A percentile compares a stretch with the other conserved stretches of the same genome.
Evolutionary conservation across 2,113 vertebrate genomes (phyloP).

Genomic region (Scalopus aquaticus): DNA sequence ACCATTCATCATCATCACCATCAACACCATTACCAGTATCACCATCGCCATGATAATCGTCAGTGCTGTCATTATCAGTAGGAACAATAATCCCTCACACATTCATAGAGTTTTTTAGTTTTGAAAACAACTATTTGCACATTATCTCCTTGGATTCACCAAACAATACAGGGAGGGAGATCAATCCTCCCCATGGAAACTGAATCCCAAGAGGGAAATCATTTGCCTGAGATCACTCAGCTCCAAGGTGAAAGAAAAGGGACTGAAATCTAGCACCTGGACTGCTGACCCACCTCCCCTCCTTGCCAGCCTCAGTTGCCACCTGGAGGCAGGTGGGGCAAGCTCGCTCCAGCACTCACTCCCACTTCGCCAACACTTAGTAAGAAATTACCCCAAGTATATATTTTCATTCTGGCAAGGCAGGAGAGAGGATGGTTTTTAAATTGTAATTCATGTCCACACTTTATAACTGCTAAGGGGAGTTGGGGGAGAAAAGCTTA

Average conservation of each 20-base stretch:
- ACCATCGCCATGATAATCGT: neutral
- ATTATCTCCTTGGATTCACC: neutral
- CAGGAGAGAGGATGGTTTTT: neutral
- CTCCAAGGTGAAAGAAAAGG: neutral
- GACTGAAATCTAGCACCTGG: neutral
- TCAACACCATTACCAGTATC: neutral
- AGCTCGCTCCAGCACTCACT: neutral
- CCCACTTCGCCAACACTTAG: constrained; percentile 63
- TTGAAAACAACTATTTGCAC: neutral
- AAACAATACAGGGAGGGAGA: neutral
- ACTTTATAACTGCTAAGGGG: constrained; percentile 60
- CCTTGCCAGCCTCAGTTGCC: neutral
- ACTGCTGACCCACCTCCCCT: neutral
- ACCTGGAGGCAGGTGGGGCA: neutral
- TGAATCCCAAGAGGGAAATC: neutral
- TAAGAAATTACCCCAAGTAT: constrained; percentile 44
- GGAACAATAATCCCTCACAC: neutral
- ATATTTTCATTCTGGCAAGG: neutral
- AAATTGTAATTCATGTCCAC: constrained; percentile 67
- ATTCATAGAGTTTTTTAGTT: neutral
- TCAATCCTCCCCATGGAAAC: neutral
- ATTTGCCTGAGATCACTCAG: neutral
- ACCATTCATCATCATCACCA: neutral
- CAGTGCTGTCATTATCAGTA: neutral
- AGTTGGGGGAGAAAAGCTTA: constrained; percentile 63